Conservation (phyloP, 2,888 invertebrate species). For the Agrochola macilenta region DNA sequence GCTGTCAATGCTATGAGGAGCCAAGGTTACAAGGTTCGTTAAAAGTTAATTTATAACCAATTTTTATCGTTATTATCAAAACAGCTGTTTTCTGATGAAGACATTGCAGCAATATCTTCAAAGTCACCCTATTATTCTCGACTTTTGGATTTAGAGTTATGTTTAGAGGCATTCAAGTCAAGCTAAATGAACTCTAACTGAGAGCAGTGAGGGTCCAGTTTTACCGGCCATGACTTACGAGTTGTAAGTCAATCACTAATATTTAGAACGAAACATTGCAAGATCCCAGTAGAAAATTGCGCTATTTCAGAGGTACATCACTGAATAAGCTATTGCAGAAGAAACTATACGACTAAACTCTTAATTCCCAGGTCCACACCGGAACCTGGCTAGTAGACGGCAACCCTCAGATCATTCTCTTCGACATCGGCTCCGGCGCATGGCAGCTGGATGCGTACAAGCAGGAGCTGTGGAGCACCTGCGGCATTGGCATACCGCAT, state of each 20-base stretch:
- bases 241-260: too few species aligned
- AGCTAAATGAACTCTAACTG: too few species aligned
- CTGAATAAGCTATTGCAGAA: neutral
- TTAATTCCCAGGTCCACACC: conserved; percentile 93
- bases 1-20: conserved; percentile 95
- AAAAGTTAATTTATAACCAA: neutral
- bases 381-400: conserved; percentile 99
- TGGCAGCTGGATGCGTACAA: conserved; percentile 99
- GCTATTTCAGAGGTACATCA: neutral
- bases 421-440: conserved; percentile 98
- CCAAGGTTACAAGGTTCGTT: conserved; percentile 94
- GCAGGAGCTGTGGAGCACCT: conserved; percentile 97
- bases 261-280: too few species aligned
- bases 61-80: neutral
- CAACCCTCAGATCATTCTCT: conserved; percentile 99
- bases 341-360: neutral
- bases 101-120: too few species aligned
- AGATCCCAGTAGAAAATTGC: too few species aligned
- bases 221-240: too few species aligned
- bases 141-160: too few species aligned
- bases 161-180: too few species aligned
- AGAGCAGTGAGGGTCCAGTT: too few species aligned
- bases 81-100: too few species aligned
- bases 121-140: too few species aligned
- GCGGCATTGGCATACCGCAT: conserved; percentile 97